phyloP scores from a whole-genome alignment of 2,888 invertebrate genomes.

The Ypsolopha sequella region DNA sequence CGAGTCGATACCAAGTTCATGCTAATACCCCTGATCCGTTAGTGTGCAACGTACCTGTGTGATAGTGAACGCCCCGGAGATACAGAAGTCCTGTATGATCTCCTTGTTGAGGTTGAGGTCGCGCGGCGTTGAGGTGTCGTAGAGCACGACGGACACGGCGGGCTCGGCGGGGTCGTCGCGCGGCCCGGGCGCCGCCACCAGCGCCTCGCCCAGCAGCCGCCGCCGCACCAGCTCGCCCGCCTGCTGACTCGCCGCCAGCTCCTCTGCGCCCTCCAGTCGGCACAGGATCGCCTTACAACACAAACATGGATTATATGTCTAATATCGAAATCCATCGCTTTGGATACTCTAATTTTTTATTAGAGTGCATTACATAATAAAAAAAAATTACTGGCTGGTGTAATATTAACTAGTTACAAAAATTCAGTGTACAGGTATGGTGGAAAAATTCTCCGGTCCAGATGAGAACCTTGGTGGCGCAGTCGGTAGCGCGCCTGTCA shows the following conservation, averaged over 20 bases:
- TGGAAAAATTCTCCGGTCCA: too few species aligned
- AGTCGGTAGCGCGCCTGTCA: too few species aligned
- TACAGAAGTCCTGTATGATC: slow-evolving; percentile 65
- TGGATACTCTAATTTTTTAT: too few species aligned
- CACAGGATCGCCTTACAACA: slow-evolving; percentile 73
- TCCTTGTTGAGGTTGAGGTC: slow-evolving; percentile 76
- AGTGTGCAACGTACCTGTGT: slow-evolving; percentile 29
- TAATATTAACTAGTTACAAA: too few species aligned
- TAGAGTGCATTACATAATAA: too few species aligned
- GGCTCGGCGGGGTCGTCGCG: slow-evolving; percentile 55
- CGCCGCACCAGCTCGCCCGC: slow-evolving; percentile 38
- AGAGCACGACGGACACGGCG: slow-evolving; percentile 70
- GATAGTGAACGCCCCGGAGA: slow-evolving; percentile 39
- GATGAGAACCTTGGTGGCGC: too few species aligned
- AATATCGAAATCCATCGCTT: too few species aligned
- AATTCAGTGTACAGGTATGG: too few species aligned
- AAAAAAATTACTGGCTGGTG: too few species aligned
- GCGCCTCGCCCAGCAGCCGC: slow-evolving; percentile 56
- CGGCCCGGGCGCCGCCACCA: slow-evolving; percentile 67
- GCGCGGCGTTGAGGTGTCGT: slow-evolving; percentile 73
- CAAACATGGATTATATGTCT: too few species aligned
- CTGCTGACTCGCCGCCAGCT: slow-evolving; percentile 47
- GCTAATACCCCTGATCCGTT: too few species aligned
- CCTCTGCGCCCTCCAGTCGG: slow-evolving; percentile 78
- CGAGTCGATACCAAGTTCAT: too few species aligned